Percentiles rank a stretch among this genome's conserved stretches.
phyloP scores from a whole-genome alignment of 64 coral and sea anemone genomes.

The Pocillopora damicornis region DNA sequence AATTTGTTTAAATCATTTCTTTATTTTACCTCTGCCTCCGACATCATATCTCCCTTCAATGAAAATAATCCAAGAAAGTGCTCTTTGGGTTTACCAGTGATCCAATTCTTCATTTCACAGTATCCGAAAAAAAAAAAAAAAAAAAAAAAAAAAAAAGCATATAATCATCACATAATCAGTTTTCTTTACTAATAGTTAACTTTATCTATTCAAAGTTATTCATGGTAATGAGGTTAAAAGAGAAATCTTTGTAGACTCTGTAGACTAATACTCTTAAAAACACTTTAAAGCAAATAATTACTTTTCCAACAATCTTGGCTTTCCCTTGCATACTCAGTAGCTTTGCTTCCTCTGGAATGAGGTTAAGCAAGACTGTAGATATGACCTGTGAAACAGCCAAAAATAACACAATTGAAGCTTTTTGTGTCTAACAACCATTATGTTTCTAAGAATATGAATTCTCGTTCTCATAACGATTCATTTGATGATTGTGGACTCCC shows the following conservation, averaged over 20 bases:
- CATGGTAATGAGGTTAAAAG: no score
- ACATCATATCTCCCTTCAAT: conserved; percentile 76
- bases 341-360: conserved; percentile 59
- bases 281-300: neutral
- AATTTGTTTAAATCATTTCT: neutral
- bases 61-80: conserved; percentile 43
- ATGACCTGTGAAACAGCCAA: conserved; percentile 59
- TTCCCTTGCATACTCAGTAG: conserved; percentile 73
- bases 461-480: no score
- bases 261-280: no score
- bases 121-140: neutral
- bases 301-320: conserved; percentile 83
- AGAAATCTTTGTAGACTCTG: no score
- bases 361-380: conserved; percentile 82
- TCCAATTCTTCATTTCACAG: conserved; percentile 57
- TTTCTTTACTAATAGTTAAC: no score
- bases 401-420: neutral
- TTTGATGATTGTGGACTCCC: no score
- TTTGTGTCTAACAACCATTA: neutral
- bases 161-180: no score
- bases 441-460: no score
- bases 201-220: no score
- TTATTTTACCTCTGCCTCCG: conserved; percentile 77
- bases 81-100: conserved; percentile 54
- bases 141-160: neutral